Evolutionary conservation across 2,113 vertebrate species (phyloP).

Genomic region (Meles meles): DNA sequence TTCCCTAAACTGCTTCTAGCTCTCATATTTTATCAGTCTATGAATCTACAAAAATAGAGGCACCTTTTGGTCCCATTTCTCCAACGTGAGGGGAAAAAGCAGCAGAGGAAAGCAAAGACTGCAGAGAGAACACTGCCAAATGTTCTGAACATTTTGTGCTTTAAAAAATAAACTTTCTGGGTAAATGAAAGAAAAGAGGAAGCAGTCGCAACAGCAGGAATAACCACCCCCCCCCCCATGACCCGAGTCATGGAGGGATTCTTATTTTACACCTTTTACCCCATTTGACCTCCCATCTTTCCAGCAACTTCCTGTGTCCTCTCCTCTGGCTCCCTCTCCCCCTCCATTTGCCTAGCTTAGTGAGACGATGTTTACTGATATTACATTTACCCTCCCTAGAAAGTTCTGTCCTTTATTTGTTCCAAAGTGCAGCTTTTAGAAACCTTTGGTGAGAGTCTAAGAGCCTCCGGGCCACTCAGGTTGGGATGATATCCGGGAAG

Average conservation of each 20-base stretch:
- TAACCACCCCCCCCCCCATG: neutral
- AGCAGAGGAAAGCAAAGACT: constrained; percentile 35
- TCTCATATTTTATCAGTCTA: neutral
- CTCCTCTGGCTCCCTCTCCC: neutral
- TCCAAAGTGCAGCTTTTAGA: neutral
- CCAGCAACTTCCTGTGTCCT: neutral
- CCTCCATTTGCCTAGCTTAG: neutral
- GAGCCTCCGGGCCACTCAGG: neutral
- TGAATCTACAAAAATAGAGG: constrained; percentile 30
- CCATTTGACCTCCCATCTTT: neutral
- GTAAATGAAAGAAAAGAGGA: constrained; percentile 26
- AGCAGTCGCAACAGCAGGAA: neutral
- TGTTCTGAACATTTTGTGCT: constrained; percentile 45
- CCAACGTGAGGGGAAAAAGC: neutral
- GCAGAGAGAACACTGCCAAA: constrained; percentile 13
- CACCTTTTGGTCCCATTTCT: constrained; percentile 27
- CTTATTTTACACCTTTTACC: neutral
- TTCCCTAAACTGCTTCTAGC: neutral
- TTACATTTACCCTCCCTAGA: neutral
- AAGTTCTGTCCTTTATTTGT: neutral
- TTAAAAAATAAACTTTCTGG: constrained; percentile 36
- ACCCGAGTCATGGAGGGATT: neutral
- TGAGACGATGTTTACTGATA: neutral
- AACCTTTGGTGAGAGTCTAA: neutral
- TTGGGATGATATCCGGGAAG: neutral